Evolutionary conservation across 2,888 invertebrate species (phyloP).

Genomic region (Drosophila hamatofila): DNA sequence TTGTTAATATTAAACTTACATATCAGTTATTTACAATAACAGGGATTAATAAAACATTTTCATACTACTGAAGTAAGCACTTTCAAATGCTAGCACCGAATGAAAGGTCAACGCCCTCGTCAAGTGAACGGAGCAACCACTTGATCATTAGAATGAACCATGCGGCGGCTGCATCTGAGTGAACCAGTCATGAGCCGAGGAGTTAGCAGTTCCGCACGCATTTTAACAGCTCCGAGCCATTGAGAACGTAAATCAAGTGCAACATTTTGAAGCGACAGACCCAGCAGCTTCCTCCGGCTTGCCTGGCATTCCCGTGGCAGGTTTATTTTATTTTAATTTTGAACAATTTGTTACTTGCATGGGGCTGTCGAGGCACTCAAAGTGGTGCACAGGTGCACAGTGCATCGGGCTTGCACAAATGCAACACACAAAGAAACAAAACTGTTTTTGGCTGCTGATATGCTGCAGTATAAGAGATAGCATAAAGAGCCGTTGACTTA

Average conservation of each 20-base stretch:
- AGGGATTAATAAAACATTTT: background rate
- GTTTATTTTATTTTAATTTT: slow-evolving; percentile 64
- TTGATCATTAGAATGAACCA: slow-evolving; percentile 46
- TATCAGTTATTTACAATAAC: background rate
- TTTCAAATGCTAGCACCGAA: background rate
- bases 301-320: slow-evolving; percentile 5
- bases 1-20: background rate
- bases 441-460: slow-evolving; percentile 1
- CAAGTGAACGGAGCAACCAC: slow-evolving; percentile 15
- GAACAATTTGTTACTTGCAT: slow-evolving; percentile 45
- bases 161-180: slow-evolving; percentile 1
- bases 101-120: background rate
- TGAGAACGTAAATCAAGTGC: slow-evolving; percentile 72
- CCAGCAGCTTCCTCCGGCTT: slow-evolving; percentile 13
- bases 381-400: slow-evolving; percentile 11
- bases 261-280: slow-evolving; percentile 64
- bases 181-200: slow-evolving; percentile 2
- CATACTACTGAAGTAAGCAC: background rate
- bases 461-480: too few relatives aligned
- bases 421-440: slow-evolving; percentile 17
- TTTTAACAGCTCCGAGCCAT: slow-evolving; percentile 68
- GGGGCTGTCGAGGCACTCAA: slow-evolving; percentile 6
- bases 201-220: slow-evolving; percentile 24
- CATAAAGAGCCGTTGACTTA: background rate
- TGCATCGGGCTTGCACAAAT: slow-evolving; percentile 12